Evolutionary conservation across 2,113 vertebrate species (phyloP), one percentile per base, ranked within the genome.

Genomic region (Leiothrix lutea): DNA sequence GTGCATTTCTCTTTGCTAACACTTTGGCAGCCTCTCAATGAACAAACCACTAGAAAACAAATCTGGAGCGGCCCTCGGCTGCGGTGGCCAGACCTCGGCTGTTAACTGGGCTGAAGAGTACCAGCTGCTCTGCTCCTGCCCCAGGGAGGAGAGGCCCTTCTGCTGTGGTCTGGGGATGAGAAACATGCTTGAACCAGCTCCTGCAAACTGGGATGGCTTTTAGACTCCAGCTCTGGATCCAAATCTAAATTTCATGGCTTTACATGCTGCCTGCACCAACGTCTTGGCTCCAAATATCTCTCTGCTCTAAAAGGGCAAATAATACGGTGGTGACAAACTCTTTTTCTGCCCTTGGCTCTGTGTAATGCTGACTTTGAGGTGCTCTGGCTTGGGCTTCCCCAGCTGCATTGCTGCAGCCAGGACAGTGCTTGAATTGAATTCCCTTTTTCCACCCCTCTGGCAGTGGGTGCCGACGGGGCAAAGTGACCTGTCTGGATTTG

Each of bases 61-160:
- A 95, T 94, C 86, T 89, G 84, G 94, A 95, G 93, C 91, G 91
- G 96, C 91, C 91, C 70, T 96, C 0, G 61, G 95, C 95, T 93
- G 96, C 1, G 1, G 95, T 86, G 92, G 86, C 92, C 96, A 97
- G 94, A 94, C 74, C 92, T 95, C n/a, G 9, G 74, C 86, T 94
- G 91, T 91, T 97, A 95, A 89, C 83, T 72, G 93, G 94, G 91
- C 83, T 94, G 96, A 97, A 91, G 91, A 94, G 95, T 94, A 96
- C 95, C 96, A 95, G 96, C 96, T 97, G 96, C 93, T 97, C 78
- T 67, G 86, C 56, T 91, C 62, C 86, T 88, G 95, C 95, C 94
- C 94, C 7, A 6, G 88, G 95, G 90, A 93, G 82, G 71, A 92
- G 95, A 94, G 95, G 96, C 95, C 92, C 89, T 97, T 94, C 93